Conservation (phyloP, 2,888 invertebrate genomes). For the Oligia latruncula region DNA sequence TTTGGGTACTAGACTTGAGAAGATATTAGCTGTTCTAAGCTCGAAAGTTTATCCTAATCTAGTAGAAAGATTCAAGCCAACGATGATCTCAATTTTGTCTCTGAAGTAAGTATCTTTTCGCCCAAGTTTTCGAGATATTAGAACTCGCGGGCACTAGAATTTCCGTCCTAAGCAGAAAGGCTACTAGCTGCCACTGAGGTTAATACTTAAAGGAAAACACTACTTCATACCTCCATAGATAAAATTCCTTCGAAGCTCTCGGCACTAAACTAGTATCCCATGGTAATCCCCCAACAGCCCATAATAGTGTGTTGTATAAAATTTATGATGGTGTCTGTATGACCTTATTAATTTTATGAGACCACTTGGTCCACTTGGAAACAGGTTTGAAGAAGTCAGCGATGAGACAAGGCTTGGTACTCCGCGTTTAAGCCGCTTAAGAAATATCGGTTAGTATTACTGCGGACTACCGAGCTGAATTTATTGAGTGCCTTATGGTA, state of each 20-base stretch:
- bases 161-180: background rate
- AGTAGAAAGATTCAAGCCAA: background rate
- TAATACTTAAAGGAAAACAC: conserved; percentile 11
- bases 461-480: conserved; percentile 52
- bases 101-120: background rate
- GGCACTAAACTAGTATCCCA: conserved; percentile 54
- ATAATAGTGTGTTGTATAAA: conserved; percentile 75
- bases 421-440: conserved; percentile 62
- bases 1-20: conserved; percentile 19
- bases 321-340: conserved; percentile 79
- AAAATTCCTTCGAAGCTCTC: conserved; percentile 50
- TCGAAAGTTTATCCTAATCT: conserved; percentile 30
- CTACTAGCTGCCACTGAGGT: background rate
- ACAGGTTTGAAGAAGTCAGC: conserved; percentile 78
- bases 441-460: conserved; percentile 70
- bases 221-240: conserved; percentile 15
- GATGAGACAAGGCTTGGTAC: conserved; percentile 57
- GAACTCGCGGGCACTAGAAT: background rate
- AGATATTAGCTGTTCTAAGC: conserved; percentile 22
- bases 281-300: conserved; percentile 69
- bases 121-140: background rate
- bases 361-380: conserved; percentile 80
- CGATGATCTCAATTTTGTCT: conserved; percentile 5
- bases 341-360: conserved; percentile 88
- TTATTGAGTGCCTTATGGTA: conserved; percentile 62